These are phyloP conservation scores for Tiliqua scincoides DNA, from an alignment of 2,113 vertebrate genomes.

Conservation along the genomic window DNA sequence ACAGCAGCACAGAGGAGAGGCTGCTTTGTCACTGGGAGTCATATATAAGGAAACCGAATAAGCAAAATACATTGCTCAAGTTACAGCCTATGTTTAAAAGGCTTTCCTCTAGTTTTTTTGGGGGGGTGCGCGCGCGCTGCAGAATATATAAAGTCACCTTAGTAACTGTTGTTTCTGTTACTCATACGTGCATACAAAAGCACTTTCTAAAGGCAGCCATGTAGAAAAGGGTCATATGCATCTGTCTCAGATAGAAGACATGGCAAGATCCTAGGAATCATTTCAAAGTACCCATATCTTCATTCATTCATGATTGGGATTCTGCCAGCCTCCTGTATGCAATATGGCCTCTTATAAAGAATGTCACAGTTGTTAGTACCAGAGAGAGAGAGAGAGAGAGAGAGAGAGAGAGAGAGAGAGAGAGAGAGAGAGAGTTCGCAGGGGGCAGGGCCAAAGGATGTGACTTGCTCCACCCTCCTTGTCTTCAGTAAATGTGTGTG, in stretches of 20 bases:
- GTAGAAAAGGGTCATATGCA: background rate
- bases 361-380: too few species aligned
- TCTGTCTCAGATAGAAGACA: background rate
- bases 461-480: too few species aligned
- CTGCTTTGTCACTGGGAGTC: conserved; percentile 7
- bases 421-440: too few species aligned
- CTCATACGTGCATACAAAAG: conserved; percentile 17
- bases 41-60: background rate
- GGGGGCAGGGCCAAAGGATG: too few species aligned
- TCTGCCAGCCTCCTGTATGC: too few species aligned
- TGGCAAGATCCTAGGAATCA: background rate
- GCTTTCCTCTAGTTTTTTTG: conserved; percentile 31
- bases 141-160: conserved; percentile 45
- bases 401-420: too few species aligned
- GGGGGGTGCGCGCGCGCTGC: background rate
- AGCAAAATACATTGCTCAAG: conserved; percentile 16
- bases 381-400: too few species aligned
- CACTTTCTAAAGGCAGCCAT: conserved; percentile 33
- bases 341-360: too few species aligned
- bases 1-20: background rate
- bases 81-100: conserved; percentile 15
- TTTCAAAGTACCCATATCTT: background rate
- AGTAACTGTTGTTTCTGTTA: conserved; percentile 35
- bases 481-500: too few species aligned
- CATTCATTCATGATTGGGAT: too few species aligned